Evolutionary conservation across 1,140 invertebrate genomes (phyloP).

Genomic region (Kradibia gibbosae): DNA sequence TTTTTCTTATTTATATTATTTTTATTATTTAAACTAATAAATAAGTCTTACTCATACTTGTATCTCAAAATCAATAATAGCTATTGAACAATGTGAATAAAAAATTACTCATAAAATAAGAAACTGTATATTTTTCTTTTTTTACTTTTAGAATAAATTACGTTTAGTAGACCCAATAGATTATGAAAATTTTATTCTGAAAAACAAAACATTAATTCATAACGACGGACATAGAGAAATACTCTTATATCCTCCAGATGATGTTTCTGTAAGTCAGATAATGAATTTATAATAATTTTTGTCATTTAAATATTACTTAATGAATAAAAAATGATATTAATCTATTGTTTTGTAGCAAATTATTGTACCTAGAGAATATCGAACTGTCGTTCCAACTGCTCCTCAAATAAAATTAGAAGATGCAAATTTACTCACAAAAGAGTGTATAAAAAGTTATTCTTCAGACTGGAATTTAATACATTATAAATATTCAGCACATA

Average conservation of each 20-base stretch:
- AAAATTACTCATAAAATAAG: not conserved
- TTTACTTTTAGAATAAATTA: slow-evolving; percentile 78
- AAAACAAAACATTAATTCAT: slow-evolving; percentile 91
- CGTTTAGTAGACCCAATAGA: slow-evolving; percentile 88
- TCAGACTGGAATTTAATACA: slow-evolving; percentile 90
- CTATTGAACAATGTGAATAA: too few species aligned
- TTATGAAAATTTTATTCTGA: slow-evolving; percentile 90
- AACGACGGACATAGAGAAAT: slow-evolving; percentile 94
- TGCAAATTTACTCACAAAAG: slow-evolving; percentile 83
- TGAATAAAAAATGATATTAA: slow-evolving; percentile 20
- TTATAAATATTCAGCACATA: slow-evolving; percentile 90
- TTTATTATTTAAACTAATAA: too few species aligned
- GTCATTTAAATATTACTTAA: not conserved
- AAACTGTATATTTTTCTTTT: not conserved
- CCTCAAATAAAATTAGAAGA: slow-evolving; percentile 66
- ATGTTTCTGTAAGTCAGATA: slow-evolving; percentile 85
- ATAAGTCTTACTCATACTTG: too few species aligned
- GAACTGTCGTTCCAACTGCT: slow-evolving; percentile 83
- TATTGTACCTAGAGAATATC: slow-evolving; percentile 82
- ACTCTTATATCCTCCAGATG: slow-evolving; percentile 90
- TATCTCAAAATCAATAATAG: too few species aligned
- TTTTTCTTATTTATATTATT: too few species aligned
- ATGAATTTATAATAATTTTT: not conserved
- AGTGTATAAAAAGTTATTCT: slow-evolving; percentile 90
- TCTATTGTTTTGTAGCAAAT: slow-evolving; percentile 77